Evolutionary conservation across 1,140 invertebrate genomes (phyloP), one percentile per base, ranked within the genome.

Genomic region (Battus philenor): DNA sequence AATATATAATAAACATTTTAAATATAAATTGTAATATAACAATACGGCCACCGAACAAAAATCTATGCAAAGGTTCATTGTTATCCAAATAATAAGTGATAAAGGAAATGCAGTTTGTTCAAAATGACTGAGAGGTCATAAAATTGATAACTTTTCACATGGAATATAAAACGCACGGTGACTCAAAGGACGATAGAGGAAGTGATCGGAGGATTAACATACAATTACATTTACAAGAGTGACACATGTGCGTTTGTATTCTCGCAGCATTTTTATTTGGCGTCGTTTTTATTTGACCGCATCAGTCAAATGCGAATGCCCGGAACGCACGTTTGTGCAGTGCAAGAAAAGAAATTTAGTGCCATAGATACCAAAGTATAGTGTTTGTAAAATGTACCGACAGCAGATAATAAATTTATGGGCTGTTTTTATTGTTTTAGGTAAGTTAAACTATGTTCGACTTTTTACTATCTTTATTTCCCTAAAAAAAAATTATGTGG

Each of bases 281-380:
- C 24, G 22, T 16, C 13, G 13, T 13, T 13, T 16, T 41, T 27
- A n/a, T 27, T 20, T 20, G 38, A 13, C 38, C 13, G 38, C 12
- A 41, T 27, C 38, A 41, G 38, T 41, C 38, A 16, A 41, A 27
- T 27, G 38, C 24, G 8, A 29, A 24, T 41, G 38, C 38, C 12
- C 38, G 38, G 15, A 39, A 41, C 38, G 38, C 38, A 29, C 24
- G 38, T 29, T 15, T 27, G 38, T 41, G 38, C 24, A 11, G 10
- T 9, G 11, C 29, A 9, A 39, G 13, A 38, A 38, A 26, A 24
- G 15, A 39, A 1, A 15, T 13, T 7, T 30, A 11, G 38, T 41
- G 38, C 38, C 24, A 41, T 41, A 41, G 38, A 41, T 17, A 41
- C 13, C 2, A 26, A 27, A 27, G 38, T 41, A 26, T 17, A 27